phyloP scores from a whole-genome alignment of 2,113 vertebrate genomes.

The Meles meles region DNA sequence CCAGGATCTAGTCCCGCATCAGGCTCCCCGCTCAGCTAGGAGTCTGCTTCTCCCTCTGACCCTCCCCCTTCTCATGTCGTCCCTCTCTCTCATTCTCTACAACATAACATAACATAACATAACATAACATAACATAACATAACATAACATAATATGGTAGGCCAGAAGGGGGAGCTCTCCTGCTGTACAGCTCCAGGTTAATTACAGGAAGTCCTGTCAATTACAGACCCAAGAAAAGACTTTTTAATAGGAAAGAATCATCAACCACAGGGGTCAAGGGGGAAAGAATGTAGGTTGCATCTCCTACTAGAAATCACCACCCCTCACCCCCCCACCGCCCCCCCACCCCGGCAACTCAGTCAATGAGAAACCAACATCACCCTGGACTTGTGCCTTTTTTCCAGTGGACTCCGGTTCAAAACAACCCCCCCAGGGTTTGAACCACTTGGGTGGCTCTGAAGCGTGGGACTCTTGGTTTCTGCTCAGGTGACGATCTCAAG shows the following conservation, averaged over 20 bases:
- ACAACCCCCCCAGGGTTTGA: neutral
- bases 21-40: too few relatives aligned
- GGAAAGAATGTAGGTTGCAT: neutral
- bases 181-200: neutral
- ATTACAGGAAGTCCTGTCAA: neutral
- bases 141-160: too few relatives aligned
- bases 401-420: neutral
- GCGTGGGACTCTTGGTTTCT: neutral
- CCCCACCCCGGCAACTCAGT: neutral
- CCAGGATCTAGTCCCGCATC: too few relatives aligned
- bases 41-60: too few relatives aligned
- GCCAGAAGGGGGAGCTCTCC: neutral
- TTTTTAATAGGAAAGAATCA: neutral
- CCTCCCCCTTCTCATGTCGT: too few relatives aligned
- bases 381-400: neutral
- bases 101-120: too few relatives aligned
- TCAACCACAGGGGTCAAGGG: neutral
- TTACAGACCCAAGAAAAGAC: neutral
- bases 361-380: neutral
- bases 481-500: neutral
- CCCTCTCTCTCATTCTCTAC: too few relatives aligned
- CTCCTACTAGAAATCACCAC: neutral
- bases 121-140: too few relatives aligned
- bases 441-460: neutral
- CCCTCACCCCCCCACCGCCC: too few relatives aligned